phyloP scores from a whole-genome alignment of 1,140 invertebrate genomes.

The Aphelenchoides fujianensis region DNA sequence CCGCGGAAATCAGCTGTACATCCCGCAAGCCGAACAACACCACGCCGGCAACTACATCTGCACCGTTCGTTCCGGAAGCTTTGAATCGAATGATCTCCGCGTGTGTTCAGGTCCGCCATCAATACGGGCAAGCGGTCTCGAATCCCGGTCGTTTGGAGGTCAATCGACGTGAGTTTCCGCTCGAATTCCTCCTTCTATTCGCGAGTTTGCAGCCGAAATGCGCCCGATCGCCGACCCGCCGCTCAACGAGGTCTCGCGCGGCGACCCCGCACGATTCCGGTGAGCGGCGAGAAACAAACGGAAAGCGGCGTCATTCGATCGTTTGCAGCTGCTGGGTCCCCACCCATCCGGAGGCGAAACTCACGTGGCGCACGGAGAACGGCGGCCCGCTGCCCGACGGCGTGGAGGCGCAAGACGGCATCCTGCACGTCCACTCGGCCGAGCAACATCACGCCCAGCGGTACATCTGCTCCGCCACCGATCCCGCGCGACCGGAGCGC shows the following conservation, averaged over 20 bases:
- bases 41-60: conserved; percentile 60
- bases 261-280: too few species aligned
- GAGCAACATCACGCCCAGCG: conserved; percentile 32
- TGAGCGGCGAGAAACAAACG: too few species aligned
- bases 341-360: conserved; percentile 51
- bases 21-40: conserved; percentile 47
- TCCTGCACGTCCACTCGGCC: conserved; percentile 38
- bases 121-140: conserved; percentile 50
- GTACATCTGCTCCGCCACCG: conserved; percentile 56
- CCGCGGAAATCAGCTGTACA: conserved; percentile 55
- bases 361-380: conserved; percentile 49
- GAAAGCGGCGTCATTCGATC: too few species aligned
- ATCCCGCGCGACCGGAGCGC: conserved; percentile 47
- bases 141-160: conserved; percentile 57
- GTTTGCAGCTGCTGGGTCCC: conserved; percentile 56
- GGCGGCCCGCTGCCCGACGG: conserved; percentile 56
- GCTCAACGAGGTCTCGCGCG: too few species aligned
- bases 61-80: conserved; percentile 30
- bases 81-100: conserved; percentile 8
- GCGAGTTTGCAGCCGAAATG: conserved; percentile 44
- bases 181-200: neutral
- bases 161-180: conserved; percentile 40
- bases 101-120: too few species aligned
- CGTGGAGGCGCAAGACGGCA: conserved; percentile 20
- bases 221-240: conserved; percentile 51